Base-by-base conservation (phyloP, 2,888 invertebrate genomes). In the Sminthurinus aureus region DNA sequence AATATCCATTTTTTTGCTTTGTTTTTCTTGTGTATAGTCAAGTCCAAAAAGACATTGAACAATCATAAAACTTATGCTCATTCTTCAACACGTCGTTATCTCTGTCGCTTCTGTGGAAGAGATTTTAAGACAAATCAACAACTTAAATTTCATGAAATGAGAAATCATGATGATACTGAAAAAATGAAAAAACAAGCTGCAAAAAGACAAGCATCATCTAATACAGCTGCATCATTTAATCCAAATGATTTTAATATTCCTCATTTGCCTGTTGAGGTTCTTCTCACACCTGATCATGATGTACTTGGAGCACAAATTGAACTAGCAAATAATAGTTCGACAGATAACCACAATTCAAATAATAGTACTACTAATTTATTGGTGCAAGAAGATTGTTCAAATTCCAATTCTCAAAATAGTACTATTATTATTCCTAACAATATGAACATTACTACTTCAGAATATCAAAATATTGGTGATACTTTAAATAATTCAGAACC, bases 11-110 rank as follows among this genome's bases (percentile, higher is more conserved):
- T n/a, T n/a, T n/a, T n/a, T n/a, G n/a, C n/a, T n/a, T n/a, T n/a
- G n/a, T n/a, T n/a, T n/a, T n/a, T n/a, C n/a, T n/a, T n/a, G n/a
- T n/a, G n/a, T n/a, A n/a, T n/a, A 6, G 24, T 73, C 11, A 73
- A 73, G 9, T 26, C 73, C 24, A 73, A 26, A 26, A 26, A 38
- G 73, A 24, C 26, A 24, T 73, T 73, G 26, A 73, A 73, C 8
- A 26, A 38, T 26, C 73, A 73, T 73, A 24, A 73, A 73, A 22
- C 20, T 11, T 73, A 73, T 24, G 73, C 73, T 8, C 73, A 73
- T 24, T 24, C 26, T 1, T 26, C 73, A 15, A 38, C 20, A 9
- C 73, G 73, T 24, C 73, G 26, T 11, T 73, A 26, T 73, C 26
- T 73, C 8, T 73, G 73, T 11, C 24, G 38, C 0, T 73, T 24